Percentiles rank a stretch among this genome's conserved stretches.
These are phyloP conservation scores for Drosophila hamatofila DNA, from an alignment of 2,888 invertebrate genomes.

Conservation along the genomic window DNA sequence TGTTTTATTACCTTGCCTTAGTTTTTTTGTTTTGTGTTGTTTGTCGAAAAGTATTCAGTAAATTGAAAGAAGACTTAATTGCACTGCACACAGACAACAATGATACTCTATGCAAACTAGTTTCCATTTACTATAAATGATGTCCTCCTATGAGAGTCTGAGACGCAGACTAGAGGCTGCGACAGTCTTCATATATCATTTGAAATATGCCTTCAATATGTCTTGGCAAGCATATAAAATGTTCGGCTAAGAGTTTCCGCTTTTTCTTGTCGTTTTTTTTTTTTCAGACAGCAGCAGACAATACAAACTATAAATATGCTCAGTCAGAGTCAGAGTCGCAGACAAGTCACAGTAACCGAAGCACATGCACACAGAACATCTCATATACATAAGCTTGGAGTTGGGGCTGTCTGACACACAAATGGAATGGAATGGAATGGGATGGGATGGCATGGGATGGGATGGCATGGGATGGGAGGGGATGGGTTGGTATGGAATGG, in stretches of 20 bases:
- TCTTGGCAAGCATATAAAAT: slow-evolving; percentile 24
- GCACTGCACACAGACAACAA: neutral
- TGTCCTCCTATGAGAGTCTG: neutral
- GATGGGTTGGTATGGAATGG: slow-evolving; percentile 50
- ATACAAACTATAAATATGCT: slow-evolving; percentile 74
- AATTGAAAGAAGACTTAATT: slow-evolving; percentile 1
- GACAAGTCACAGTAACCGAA: slow-evolving; percentile 45
- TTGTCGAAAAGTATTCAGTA: neutral
- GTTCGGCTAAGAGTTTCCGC: slow-evolving; percentile 16
- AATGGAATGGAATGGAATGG: slow-evolving; percentile 46
- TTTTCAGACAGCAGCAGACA: slow-evolving; percentile 44
- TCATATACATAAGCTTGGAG: slow-evolving; percentile 20
- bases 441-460: slow-evolving; percentile 19
- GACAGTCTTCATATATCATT: neutral
- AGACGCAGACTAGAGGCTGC: neutral
- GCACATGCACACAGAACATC: neutral
- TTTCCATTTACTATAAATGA: neutral
- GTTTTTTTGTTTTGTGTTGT: neutral
- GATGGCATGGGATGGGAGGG: slow-evolving; percentile 53
- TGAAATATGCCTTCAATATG: slow-evolving; percentile 2
- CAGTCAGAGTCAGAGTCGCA: slow-evolving; percentile 54
- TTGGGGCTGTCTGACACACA: slow-evolving; percentile 55
- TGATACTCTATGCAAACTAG: neutral
- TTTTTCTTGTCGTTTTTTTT: neutral
- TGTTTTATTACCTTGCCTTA: neutral